Evolutionary conservation across 2,888 invertebrate genomes (phyloP), one percentile per base, ranked within the genome.

Genomic region (Drosophila testacea): DNA sequence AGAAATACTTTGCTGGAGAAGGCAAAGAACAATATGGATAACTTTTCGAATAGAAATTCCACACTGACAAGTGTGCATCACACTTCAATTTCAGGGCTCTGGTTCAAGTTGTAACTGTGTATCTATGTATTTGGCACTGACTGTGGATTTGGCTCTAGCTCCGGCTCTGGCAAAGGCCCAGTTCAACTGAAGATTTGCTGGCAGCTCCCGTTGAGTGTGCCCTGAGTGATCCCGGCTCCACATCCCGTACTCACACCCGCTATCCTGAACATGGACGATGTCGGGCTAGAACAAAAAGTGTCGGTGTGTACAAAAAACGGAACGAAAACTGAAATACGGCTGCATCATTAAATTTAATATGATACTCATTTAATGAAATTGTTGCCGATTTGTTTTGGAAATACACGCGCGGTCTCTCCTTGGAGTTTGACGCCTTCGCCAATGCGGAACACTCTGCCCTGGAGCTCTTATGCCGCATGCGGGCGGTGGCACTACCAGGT

Each of bases 311-410:
- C 69, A 65, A 79, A 60, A 79, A 90, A 79, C 81, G 81, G 83
- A 91, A 90, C 89, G 85, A 90, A 91, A 92, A 92, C 92, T 93
- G 92, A 92, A 92, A 93, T 93, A 93, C 92, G 92, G 92, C 92
- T 92, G 91, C 91, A 91, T 92, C 93, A 92, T 93, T 93, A 93
- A 93, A 93, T 92, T 93, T 93, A 93, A 93, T 93, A 92, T 92
- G 91, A 91, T 90, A 90, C 92, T 92, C 93, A 93, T 93, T 93
- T 93, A 92, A 92, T 92, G 91, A 92, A 93, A 93, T 93, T 92
- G 93, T 91, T 92, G 92, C 91, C 93, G 92, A 93, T 93, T 93
- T 93, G 92, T 93, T 93, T 92, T 87, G 92, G 91, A 92, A 92
- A 92, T 91, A 92, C 92, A 91, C 90, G 90, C 90, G 91, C 83